phyloP scores from a whole-genome alignment of 2,113 vertebrate genomes.

The Oplegnathus fasciatus region DNA sequence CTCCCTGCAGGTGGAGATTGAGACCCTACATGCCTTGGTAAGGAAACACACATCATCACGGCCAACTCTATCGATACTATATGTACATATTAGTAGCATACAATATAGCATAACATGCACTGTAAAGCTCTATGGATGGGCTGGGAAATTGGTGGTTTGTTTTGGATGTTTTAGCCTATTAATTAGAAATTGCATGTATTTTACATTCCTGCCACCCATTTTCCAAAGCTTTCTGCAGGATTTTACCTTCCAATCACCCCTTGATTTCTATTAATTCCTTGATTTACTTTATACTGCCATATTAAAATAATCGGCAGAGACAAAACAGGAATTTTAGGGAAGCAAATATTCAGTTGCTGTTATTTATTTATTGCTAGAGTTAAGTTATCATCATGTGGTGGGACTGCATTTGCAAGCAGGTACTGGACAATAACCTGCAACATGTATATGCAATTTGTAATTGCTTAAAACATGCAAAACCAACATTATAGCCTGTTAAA shows the following conservation, averaged over 20 bases:
- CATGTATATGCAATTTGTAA: neutral
- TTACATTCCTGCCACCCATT: neutral
- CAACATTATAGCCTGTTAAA: neutral
- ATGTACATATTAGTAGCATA: neutral
- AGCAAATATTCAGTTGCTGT: neutral
- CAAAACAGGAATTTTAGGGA: neutral
- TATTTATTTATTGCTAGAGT: neutral
- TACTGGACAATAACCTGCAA: too few relatives aligned
- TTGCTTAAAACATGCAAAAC: neutral
- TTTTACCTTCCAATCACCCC: neutral
- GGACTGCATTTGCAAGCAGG: too few relatives aligned
- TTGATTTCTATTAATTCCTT: neutral
- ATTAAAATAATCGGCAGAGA: neutral
- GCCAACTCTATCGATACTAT: too few relatives aligned
- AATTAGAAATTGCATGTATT: neutral
- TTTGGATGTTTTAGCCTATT: neutral
- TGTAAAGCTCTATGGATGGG: neutral
- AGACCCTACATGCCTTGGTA: conserved; percentile 94
- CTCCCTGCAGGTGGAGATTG: conserved; percentile 93
- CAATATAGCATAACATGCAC: neutral
- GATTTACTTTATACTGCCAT: neutral
- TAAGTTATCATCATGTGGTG: too few relatives aligned
- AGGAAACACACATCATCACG: conserved; percentile 54
- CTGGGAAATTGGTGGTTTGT: neutral
- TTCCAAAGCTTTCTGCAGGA: neutral